Percentiles rank a stretch among this genome's conserved stretches.
phyloP scores from a whole-genome alignment of 64 coral and sea anemone species.

The Montipora foliosa region DNA sequence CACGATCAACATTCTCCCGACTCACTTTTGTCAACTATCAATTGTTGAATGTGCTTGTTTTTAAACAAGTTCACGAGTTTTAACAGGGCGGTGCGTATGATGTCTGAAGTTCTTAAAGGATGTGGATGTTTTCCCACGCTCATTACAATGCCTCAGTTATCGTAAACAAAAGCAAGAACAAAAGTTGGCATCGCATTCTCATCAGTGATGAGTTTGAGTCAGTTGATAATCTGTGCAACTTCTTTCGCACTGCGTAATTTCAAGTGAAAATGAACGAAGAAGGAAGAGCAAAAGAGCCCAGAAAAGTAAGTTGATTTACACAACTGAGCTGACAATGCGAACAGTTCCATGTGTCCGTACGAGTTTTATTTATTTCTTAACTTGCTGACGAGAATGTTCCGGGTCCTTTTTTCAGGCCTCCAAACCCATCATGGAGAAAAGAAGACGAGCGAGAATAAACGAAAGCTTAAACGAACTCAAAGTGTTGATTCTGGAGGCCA shows the following conservation, averaged over 20 bases:
- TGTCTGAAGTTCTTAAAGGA: slow-evolving; percentile 39
- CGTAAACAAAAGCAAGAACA: slow-evolving; percentile 73
- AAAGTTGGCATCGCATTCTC: not conserved
- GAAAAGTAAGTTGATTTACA: slow-evolving; percentile 49
- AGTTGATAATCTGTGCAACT: slow-evolving; percentile 9
- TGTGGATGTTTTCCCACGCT: slow-evolving; percentile 82
- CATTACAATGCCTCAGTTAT: slow-evolving; percentile 67
- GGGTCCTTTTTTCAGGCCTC: slow-evolving; percentile 72
- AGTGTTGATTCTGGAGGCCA: slow-evolving; percentile 85
- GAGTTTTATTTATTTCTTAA: not conserved
- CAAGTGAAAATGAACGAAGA: slow-evolving; percentile 74
- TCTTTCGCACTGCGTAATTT: not conserved
- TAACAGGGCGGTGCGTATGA: slow-evolving; percentile 49
- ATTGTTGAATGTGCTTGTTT: slow-evolving; percentile 67
- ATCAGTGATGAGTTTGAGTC: not conserved
- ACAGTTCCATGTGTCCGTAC: not conserved
- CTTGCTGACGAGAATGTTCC: not conserved
- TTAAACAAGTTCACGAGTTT: slow-evolving; percentile 39
- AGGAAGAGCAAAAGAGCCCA: slow-evolving; percentile 34
- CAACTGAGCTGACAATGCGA: not conserved
- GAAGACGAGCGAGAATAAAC: slow-evolving; percentile 87
- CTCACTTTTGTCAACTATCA: slow-evolving; percentile 55
- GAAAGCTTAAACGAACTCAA: slow-evolving; percentile 94
- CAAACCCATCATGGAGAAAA: slow-evolving; percentile 97
- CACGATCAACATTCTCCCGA: slow-evolving; percentile 63